A percentile compares a stretch with the other conserved stretches of the same genome.
These are phyloP conservation scores for Cephonodes hylas DNA, from an alignment of 2,888 invertebrate species.

Conservation along the genomic window DNA sequence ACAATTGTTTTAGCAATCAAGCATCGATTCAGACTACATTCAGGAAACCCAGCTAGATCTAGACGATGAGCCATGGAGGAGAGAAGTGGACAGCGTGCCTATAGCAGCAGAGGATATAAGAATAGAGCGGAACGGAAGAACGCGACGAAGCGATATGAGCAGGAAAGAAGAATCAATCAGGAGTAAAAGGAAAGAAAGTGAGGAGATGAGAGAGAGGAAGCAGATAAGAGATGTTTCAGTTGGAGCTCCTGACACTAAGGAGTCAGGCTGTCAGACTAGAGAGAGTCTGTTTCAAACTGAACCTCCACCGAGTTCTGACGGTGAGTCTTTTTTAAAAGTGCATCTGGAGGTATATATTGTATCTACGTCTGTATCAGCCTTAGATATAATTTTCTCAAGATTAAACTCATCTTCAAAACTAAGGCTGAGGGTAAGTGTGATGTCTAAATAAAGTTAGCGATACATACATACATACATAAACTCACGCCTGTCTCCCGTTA, in stretches of 20 bases:
- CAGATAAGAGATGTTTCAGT: conserved; percentile 71
- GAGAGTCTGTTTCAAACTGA: conserved; percentile 85
- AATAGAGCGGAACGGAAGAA: conserved; percentile 62
- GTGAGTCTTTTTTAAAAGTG: no score
- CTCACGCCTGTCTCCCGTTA: no score
- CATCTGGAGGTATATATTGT: no score
- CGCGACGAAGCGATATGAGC: conserved; percentile 58
- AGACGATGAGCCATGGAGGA: conserved; percentile 64
- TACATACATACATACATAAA: no score
- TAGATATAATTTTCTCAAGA: no score
- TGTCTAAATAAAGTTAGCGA: no score
- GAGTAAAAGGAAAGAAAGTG: conserved; percentile 49
- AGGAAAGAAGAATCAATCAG: conserved; percentile 63
- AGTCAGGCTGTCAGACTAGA: conserved; percentile 87
- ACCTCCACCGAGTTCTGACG: conserved; percentile 67
- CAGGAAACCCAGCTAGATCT: conserved; percentile 66
- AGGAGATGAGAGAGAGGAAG: conserved; percentile 46
- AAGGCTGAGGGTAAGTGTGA: no score
- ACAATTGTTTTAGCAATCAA: conserved; percentile 50
- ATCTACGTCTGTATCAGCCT: no score
- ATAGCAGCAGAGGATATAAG: conserved; percentile 53
- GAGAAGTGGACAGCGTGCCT: conserved; percentile 52
- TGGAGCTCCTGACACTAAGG: conserved; percentile 72
- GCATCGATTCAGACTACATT: conserved; percentile 69
- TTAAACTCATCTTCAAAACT: no score